phyloP scores from a whole-genome alignment of 2,888 invertebrate species.

The Nesidiocoris tenuis region DNA sequence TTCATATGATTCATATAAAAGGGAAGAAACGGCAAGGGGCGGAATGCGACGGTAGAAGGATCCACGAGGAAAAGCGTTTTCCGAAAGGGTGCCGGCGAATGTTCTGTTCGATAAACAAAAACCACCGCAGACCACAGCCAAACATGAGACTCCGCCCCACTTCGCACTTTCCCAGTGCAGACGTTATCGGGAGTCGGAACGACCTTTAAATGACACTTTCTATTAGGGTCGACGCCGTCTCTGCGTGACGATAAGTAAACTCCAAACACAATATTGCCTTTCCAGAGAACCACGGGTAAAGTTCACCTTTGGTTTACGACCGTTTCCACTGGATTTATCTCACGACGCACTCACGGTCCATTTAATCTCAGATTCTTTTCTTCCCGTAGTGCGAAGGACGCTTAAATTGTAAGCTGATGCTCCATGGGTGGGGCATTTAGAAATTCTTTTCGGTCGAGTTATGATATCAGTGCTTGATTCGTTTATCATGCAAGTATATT shows the following conservation, averaged over 20 bases:
- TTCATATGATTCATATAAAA: conserved; percentile 37
- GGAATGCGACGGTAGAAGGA: no score
- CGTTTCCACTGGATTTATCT: not conserved
- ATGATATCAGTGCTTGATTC: no score
- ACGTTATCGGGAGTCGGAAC: conserved; percentile 30
- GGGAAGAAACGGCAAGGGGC: not conserved
- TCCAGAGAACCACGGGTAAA: not conserved
- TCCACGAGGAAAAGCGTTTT: not conserved
- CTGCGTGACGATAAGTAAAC: conserved; percentile 33
- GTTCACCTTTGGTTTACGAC: conserved; percentile 14
- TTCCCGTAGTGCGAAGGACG: no score
- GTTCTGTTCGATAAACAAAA: not conserved
- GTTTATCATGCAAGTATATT: no score
- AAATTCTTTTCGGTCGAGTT: no score
- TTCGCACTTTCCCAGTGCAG: not conserved
- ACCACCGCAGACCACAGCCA: not conserved
- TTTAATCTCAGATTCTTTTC: not conserved
- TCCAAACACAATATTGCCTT: conserved; percentile 31
- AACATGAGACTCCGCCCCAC: not conserved
- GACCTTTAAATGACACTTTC: conserved; percentile 41
- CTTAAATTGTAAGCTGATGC: no score
- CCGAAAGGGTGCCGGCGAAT: not conserved
- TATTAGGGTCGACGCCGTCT: conserved; percentile 27
- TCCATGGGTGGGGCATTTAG: no score
- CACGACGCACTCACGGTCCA: not conserved